A percentile compares a stretch with the other conserved stretches of the same genome.
Conservation (phyloP, 2,113 vertebrate genomes). For the Hemibagrus wyckioides region DNA sequence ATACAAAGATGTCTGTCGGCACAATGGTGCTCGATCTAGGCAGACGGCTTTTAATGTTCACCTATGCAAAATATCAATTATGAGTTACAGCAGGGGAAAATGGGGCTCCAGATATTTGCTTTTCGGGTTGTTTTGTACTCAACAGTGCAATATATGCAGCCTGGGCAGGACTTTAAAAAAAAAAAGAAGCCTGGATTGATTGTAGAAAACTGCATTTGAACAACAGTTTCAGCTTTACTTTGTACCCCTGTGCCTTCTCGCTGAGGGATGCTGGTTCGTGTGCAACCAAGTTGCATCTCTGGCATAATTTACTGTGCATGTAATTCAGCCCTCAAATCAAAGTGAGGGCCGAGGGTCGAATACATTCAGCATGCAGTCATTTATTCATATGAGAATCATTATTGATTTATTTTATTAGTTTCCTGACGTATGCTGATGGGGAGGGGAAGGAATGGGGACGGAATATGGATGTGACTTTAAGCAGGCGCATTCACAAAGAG, state of each 20-base stretch:
- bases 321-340: constrained; percentile 52
- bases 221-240: constrained; percentile 24
- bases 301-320: constrained; percentile 49
- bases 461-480: constrained; percentile 46
- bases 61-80: constrained; percentile 62
- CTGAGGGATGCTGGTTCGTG: constrained; percentile 35
- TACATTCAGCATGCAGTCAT: constrained; percentile 50
- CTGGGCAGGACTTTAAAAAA: background rate
- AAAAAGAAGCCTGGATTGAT: background rate
- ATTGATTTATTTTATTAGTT: constrained; percentile 59
- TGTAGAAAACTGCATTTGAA: constrained; percentile 13
- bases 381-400: constrained; percentile 55
- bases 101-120: constrained; percentile 17
- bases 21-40: constrained; percentile 50
- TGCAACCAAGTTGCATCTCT: constrained; percentile 46
- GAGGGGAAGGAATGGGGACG: constrained; percentile 16
- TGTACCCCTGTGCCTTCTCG: constrained; percentile 12
- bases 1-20: constrained; percentile 49
- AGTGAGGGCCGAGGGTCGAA: constrained; percentile 50
- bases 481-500: constrained; percentile 45
- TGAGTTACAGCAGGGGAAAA: constrained; percentile 49
- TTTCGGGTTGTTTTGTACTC: background rate
- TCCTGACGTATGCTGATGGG: constrained; percentile 39
- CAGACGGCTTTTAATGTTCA: constrained; percentile 53
- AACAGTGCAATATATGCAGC: background rate